Percentiles rank a stretch among this genome's conserved stretches.
phyloP scores from a whole-genome alignment of 2,888 invertebrate species.

The Eupithecia subumbrata region DNA sequence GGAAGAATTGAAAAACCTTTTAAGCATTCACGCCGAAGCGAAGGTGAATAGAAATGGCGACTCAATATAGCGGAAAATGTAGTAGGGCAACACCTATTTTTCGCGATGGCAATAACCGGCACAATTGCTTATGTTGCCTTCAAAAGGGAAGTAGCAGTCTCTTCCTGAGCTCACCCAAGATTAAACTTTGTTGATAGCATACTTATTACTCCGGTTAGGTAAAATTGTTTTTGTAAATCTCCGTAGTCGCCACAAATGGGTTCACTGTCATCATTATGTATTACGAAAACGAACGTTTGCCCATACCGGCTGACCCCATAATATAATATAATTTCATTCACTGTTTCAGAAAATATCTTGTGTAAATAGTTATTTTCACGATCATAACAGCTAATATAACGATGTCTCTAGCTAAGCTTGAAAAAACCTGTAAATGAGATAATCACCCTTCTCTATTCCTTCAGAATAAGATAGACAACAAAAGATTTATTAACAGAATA shows the following conservation, averaged over 20 bases:
- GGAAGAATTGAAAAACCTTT: slow-evolving; percentile 39
- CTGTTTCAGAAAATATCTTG: too few relatives aligned
- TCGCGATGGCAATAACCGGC: slow-evolving; percentile 66
- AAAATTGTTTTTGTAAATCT: neutral
- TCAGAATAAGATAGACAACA: neutral
- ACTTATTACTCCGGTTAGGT: neutral
- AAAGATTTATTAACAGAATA: too few relatives aligned
- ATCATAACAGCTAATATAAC: too few relatives aligned
- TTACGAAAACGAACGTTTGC: neutral
- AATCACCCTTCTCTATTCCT: neutral
- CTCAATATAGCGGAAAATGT: slow-evolving; percentile 49
- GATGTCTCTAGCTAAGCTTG: too few relatives aligned
- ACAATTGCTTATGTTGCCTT: slow-evolving; percentile 73
- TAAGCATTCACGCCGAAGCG: slow-evolving; percentile 43
- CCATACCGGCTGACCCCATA: neutral
- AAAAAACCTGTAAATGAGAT: neutral
- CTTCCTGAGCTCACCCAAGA: slow-evolving; percentile 17
- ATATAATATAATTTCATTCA: too few relatives aligned
- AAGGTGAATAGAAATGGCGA: slow-evolving; percentile 52
- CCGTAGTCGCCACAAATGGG: neutral
- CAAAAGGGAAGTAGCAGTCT: slow-evolving; percentile 61
- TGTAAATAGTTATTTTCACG: too few relatives aligned
- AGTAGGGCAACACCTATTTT: slow-evolving; percentile 61
- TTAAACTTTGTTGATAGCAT: neutral
- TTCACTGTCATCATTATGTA: neutral